phyloP scores from a whole-genome alignment of 2,113 vertebrate species.

The Nestor notabilis region DNA sequence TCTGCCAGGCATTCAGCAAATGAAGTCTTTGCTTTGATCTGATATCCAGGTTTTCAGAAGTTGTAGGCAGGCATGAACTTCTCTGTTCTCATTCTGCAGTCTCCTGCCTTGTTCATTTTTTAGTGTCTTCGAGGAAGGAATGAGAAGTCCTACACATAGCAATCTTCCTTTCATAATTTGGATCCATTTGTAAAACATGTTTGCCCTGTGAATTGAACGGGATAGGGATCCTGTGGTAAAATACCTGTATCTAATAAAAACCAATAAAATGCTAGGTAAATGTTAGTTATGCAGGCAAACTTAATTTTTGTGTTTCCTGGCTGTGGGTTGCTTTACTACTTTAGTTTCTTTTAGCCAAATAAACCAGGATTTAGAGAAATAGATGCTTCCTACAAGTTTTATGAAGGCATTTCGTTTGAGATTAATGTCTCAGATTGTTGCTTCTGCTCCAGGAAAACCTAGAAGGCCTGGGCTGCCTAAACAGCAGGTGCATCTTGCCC shows the following conservation, averaged over 20 bases:
- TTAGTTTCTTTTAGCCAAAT: background rate
- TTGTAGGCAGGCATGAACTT: background rate
- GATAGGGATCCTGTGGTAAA: background rate
- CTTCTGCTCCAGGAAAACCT: background rate
- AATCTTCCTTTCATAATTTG: background rate
- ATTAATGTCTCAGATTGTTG: background rate
- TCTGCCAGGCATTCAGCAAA: background rate
- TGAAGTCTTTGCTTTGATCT: background rate
- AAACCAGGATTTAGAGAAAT: background rate
- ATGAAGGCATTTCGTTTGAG: background rate
- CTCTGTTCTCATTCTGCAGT: background rate
- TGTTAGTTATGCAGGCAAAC: background rate
- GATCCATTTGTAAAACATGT: background rate
- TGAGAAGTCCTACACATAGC: background rate
- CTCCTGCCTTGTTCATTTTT: background rate
- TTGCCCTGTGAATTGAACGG: background rate
- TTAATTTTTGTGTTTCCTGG: background rate
- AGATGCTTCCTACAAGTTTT: background rate
- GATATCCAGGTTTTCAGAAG: background rate
- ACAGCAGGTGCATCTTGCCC: fast-evolving
- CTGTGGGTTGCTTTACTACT: background rate
- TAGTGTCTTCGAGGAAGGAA: background rate
- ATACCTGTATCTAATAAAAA: background rate
- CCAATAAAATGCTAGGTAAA: background rate
- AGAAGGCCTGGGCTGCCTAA: background rate